Conservation (phyloP, 2,113 vertebrate genomes). For the Leucosticte australis region DNA sequence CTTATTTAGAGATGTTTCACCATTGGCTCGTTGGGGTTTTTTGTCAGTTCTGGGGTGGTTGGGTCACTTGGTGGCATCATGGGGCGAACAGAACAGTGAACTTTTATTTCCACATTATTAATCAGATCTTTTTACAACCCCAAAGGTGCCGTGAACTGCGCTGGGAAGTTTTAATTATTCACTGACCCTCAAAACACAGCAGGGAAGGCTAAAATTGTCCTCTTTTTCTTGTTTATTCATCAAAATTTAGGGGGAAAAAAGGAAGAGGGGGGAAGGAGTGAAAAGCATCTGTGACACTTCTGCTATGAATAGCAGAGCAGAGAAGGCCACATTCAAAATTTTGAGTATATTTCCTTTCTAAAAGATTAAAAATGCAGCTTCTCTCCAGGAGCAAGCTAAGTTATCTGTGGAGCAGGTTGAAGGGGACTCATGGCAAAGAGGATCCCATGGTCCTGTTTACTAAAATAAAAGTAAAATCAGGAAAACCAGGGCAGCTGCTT, state of each 20-base stretch:
- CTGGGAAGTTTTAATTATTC: background rate
- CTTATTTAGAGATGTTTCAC: background rate
- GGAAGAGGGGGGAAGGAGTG: background rate
- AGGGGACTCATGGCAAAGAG: background rate
- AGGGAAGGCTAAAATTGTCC: background rate
- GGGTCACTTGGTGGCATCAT: accelerated
- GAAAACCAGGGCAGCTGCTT: background rate
- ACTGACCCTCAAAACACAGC: background rate
- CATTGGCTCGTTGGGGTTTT: background rate
- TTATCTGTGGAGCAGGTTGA: background rate
- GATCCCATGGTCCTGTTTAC: accelerated
- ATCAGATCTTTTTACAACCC: background rate
- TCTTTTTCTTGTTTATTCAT: background rate
- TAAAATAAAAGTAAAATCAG: background rate
- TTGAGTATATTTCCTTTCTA: background rate
- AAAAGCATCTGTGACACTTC: background rate
- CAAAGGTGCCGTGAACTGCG: background rate
- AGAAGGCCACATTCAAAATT: background rate
- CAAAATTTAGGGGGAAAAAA: background rate
- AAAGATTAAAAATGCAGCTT: background rate
- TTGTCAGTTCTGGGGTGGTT: background rate
- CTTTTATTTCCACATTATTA: background rate
- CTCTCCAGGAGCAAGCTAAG: background rate
- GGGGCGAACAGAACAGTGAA: background rate
- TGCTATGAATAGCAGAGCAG: background rate